Evolutionary conservation across 2,888 invertebrate species (phyloP).

Genomic region (Corythucha ciliata): DNA sequence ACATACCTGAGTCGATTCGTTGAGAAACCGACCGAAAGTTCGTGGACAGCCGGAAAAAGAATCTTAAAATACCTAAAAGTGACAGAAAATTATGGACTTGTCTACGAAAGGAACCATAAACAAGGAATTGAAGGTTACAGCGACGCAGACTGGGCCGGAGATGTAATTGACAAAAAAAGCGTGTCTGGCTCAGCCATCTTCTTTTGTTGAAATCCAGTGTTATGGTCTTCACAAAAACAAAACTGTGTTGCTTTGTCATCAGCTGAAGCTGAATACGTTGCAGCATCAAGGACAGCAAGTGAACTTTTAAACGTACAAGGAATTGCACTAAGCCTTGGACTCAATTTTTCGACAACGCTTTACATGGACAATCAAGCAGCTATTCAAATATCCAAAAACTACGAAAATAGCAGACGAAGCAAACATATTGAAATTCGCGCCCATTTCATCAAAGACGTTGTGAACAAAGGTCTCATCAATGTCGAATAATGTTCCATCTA

Average conservation of each 20-base stretch:
- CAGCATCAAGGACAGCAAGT: background rate
- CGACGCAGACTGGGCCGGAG: background rate
- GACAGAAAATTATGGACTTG: background rate
- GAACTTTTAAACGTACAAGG: background rate
- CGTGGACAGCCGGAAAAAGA: constrained; percentile 25
- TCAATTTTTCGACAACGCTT: too few relatives aligned
- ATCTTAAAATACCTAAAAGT: constrained; percentile 7
- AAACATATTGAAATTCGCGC: too few relatives aligned
- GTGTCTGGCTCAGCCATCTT: background rate
- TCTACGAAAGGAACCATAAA: background rate
- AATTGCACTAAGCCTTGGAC: too few relatives aligned
- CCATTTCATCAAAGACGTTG: too few relatives aligned
- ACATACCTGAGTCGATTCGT: constrained; percentile 26
- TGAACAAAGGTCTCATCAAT: too few relatives aligned
- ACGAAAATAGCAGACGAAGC: too few relatives aligned
- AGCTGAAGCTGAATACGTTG: background rate
- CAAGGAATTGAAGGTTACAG: background rate
- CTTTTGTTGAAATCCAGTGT: background rate
- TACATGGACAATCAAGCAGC: too few relatives aligned
- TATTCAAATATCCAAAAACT: too few relatives aligned
- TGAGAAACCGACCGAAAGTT: constrained; percentile 22
- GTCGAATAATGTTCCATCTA: too few relatives aligned
- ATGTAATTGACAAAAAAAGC: background rate
- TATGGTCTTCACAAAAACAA: too few relatives aligned
- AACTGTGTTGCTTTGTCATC: too few relatives aligned